Conservation (phyloP, 2,113 vertebrate species). For the Psittacula cyanocephala region DNA sequence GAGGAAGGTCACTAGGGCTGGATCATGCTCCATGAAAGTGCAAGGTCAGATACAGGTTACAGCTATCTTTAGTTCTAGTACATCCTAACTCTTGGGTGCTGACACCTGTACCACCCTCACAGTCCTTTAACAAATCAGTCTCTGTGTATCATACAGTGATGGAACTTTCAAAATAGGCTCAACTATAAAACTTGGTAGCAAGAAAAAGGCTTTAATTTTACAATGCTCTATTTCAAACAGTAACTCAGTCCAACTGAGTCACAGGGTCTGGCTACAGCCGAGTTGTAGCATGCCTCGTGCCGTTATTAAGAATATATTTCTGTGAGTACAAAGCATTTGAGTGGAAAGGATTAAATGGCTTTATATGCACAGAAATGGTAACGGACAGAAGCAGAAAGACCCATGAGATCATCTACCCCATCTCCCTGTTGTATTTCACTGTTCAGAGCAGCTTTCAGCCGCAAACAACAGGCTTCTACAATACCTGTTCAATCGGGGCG, state of each 20-base stretch:
- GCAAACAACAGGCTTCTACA: not conserved
- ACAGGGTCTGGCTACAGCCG: not conserved
- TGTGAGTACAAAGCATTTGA: not conserved
- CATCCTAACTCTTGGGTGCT: not conserved
- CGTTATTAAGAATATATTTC: not conserved
- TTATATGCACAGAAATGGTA: not conserved
- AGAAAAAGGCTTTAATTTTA: not conserved
- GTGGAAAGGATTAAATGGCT: not conserved
- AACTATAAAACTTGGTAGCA: not conserved
- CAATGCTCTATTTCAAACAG: not conserved
- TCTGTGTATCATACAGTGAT: not conserved
- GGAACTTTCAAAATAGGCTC: not conserved
- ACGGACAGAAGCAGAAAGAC: not conserved
- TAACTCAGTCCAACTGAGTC: not conserved
- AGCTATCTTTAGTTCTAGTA: not conserved
- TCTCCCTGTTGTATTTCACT: not conserved
- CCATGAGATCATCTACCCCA: not conserved
- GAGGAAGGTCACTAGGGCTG: not conserved
- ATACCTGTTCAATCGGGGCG: not conserved
- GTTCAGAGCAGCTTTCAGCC: not conserved
- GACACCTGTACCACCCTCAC: not conserved
- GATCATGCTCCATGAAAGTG: not conserved
- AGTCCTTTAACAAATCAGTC: not conserved
- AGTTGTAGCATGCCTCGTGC: not conserved
- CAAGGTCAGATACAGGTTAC: not conserved